Conservation (phyloP, 1,140 invertebrate genomes). For the Glossosoma conforme region DNA sequence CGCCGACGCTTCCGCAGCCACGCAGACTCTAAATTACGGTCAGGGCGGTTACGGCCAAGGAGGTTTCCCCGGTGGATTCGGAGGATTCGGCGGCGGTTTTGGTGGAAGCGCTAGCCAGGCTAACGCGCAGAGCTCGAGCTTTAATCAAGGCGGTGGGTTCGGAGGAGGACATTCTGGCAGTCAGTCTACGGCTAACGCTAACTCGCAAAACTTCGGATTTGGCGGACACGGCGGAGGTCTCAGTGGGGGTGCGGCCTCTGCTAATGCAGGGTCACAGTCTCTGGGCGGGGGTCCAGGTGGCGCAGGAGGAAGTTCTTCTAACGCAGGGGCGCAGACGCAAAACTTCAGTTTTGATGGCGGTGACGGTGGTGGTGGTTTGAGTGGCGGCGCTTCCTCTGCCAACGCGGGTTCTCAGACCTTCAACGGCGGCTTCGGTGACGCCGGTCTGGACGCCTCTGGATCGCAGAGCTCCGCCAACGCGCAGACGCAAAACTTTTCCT, state of each 20-base stretch:
- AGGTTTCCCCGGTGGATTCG: conserved; percentile 3
- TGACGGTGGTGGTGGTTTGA: conserved; percentile 8
- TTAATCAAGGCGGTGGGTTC: conserved; percentile 17
- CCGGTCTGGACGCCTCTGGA: neutral
- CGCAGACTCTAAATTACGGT: conserved; percentile 4
- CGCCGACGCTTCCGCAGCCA: conserved; percentile 1
- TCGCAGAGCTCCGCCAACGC: conserved; percentile 8
- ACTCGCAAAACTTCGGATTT: conserved; percentile 7
- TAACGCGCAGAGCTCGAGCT: conserved; percentile 16
- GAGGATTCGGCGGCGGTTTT: conserved; percentile 12
- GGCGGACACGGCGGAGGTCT: neutral
- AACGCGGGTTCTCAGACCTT: conserved; percentile 12
- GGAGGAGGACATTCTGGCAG: neutral
- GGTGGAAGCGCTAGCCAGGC: conserved; percentile 14
- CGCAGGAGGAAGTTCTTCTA: conserved; percentile 1
- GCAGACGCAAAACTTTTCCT: conserved; percentile 21
- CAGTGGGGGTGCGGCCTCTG: conserved; percentile 10
- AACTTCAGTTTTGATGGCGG: conserved; percentile 13
- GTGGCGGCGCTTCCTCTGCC: conserved; percentile 11
- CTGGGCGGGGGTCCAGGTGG: neutral
- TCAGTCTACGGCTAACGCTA: conserved; percentile 1
- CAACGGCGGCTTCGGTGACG: neutral
- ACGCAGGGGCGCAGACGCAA: conserved; percentile 16
- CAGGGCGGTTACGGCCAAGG: conserved; percentile 8
- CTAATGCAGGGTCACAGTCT: conserved; percentile 7